Percentiles rank a stretch among this genome's conserved stretches.
phyloP scores from a whole-genome alignment of 1,140 invertebrate genomes.

The Hypothenemus hampei region DNA sequence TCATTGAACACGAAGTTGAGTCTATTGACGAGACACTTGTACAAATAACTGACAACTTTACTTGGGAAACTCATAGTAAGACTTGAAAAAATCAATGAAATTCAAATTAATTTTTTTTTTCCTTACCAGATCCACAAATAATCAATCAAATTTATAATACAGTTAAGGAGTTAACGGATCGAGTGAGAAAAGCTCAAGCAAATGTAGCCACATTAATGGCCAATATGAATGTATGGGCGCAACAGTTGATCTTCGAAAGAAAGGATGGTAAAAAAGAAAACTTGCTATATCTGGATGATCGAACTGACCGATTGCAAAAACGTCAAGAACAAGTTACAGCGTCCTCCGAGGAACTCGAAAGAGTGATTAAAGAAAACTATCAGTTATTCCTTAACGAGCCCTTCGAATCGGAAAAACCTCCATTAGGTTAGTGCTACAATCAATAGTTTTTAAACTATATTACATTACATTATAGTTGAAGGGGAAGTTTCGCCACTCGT shows the following conservation, averaged over 20 bases:
- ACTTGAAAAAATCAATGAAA: neutral
- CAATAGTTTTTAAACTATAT: too few species aligned
- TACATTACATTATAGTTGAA: slow-evolving; percentile 10
- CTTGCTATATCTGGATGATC: slow-evolving; percentile 56
- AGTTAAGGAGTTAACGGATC: slow-evolving; percentile 55
- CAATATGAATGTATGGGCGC: slow-evolving; percentile 63
- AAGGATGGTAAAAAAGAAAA: slow-evolving; percentile 57
- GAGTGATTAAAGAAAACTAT: slow-evolving; percentile 60
- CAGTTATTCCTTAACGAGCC: slow-evolving; percentile 52
- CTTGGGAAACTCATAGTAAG: slow-evolving; percentile 65
- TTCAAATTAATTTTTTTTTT: neutral
- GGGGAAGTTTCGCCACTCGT: slow-evolving; percentile 1
- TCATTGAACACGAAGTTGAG: slow-evolving; percentile 62
- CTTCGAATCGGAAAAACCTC: slow-evolving; percentile 1
- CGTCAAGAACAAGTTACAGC: slow-evolving; percentile 55
- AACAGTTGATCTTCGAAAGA: slow-evolving; percentile 62
- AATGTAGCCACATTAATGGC: slow-evolving; percentile 55
- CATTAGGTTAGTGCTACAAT: slow-evolving; percentile 5
- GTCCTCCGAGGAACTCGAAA: slow-evolving; percentile 53
- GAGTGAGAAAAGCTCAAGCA: slow-evolving; percentile 62
- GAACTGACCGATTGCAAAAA: slow-evolving; percentile 49
- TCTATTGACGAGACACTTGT: slow-evolving; percentile 59
- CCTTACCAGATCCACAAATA: slow-evolving; percentile 32
- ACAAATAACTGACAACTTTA: slow-evolving; percentile 56
- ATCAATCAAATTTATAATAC: slow-evolving; percentile 32